phyloP scores from a whole-genome alignment of 1,140 invertebrate genomes.

The Habropoda laboriosa region DNA sequence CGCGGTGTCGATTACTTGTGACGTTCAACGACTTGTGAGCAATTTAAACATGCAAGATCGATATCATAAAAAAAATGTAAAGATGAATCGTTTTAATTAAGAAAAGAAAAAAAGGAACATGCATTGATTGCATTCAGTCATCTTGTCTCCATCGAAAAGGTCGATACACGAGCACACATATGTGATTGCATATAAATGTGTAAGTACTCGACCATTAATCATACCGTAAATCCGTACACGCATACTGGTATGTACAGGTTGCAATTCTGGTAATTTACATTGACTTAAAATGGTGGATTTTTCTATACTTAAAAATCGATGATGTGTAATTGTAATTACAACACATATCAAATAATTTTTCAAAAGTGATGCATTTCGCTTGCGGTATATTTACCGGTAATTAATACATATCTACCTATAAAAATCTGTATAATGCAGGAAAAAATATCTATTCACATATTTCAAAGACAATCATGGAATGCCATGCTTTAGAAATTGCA shows the following conservation, averaged over 20 bases:
- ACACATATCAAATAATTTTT: background rate
- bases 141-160: conserved; percentile 36
- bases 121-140: conserved; percentile 25
- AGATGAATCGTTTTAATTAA: background rate
- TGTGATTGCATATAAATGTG: background rate
- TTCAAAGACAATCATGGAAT: no score
- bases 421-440: no score
- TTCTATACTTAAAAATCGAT: background rate
- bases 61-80: background rate
- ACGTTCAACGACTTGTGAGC: no score
- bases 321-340: background rate
- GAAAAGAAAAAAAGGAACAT: background rate
- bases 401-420: no score
- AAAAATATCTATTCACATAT: no score
- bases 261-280: conserved; percentile 16
- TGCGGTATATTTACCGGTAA: no score
- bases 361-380: background rate
- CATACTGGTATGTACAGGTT: background rate
- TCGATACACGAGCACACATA: conserved; percentile 4
- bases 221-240: conserved; percentile 20
- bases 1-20: no score
- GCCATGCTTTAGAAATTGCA: no score
- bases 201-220: conserved; percentile 10
- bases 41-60: background rate
- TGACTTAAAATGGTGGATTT: conserved; percentile 22